phyloP scores from a whole-genome alignment of 2,113 vertebrate species.

The Athene cunicularia region DNA sequence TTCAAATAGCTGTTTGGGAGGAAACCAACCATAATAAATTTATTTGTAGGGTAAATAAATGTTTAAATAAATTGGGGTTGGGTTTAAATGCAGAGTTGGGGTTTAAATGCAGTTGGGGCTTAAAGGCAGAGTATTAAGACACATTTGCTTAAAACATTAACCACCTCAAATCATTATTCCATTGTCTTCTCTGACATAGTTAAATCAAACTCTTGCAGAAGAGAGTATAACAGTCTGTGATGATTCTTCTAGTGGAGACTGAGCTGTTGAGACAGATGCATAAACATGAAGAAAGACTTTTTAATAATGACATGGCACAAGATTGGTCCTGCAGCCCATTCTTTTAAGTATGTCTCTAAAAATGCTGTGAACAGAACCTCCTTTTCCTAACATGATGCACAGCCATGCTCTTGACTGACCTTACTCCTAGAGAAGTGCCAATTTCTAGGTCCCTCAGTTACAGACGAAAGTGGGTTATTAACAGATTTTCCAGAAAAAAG shows the following conservation, averaged over 20 bases:
- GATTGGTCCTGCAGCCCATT: neutral
- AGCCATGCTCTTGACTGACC: fast-evolving
- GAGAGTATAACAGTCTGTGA: neutral
- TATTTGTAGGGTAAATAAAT: neutral
- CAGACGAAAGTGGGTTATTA: neutral
- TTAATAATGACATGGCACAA: neutral
- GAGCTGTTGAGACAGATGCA: neutral
- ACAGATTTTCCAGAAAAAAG: neutral
- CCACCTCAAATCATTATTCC: neutral
- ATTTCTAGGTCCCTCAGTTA: neutral
- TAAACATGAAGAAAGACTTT: neutral
- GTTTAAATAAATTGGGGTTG: neutral
- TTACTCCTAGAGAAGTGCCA: neutral
- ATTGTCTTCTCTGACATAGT: neutral
- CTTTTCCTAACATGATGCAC: neutral
- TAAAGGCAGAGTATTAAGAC: neutral
- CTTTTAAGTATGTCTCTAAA: neutral
- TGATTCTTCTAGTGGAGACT: neutral
- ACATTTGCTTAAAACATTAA: neutral
- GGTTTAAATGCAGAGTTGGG: neutral
- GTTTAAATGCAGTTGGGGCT: neutral
- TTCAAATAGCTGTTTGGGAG: neutral
- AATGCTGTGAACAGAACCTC: neutral
- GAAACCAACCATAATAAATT: neutral
- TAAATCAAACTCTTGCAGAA: neutral